A percentile compares a stretch with the other conserved stretches of the same genome.
These are phyloP conservation scores for Acomys russatus DNA, from an alignment of 2,797 vertebrate genomes.

Conservation along the genomic window DNA sequence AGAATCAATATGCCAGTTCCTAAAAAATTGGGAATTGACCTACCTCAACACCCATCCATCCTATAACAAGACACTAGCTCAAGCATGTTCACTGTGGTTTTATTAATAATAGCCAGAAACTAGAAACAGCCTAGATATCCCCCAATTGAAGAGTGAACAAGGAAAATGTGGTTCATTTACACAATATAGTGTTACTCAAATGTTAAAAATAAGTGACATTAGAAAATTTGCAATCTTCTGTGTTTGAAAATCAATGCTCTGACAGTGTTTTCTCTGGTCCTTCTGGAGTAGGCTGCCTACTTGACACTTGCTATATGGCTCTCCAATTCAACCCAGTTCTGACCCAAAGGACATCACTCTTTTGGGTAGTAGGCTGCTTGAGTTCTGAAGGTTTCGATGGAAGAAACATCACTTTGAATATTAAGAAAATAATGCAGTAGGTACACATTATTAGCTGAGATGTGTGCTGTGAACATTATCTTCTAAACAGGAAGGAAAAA, in stretches of 20 bases:
- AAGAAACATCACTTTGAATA: slow-evolving; percentile 4
- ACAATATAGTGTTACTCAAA: no score
- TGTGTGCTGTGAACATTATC: not conserved
- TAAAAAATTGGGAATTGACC: not conserved
- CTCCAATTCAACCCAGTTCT: not conserved
- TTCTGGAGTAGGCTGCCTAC: not conserved
- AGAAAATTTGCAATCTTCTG: no score
- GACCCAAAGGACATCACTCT: not conserved
- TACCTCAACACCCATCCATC: not conserved
- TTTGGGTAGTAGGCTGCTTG: not conserved
- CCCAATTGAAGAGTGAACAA: not conserved
- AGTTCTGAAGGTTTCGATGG: not conserved
- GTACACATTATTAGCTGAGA: not conserved
- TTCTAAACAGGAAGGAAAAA: not conserved
- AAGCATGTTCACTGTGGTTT: not conserved
- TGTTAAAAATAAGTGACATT: no score
- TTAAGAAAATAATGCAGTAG: not conserved
- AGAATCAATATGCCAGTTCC: not conserved
- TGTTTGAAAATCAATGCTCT: slow-evolving; percentile 35
- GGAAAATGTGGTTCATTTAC: not conserved
- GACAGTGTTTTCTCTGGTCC: not conserved
- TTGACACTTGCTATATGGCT: not conserved
- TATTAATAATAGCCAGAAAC: not conserved
- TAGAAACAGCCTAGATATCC: not conserved
- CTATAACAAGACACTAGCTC: not conserved